Evolutionary conservation across 2,888 invertebrate genomes (phyloP).

Genomic region (Bombylius major): DNA sequence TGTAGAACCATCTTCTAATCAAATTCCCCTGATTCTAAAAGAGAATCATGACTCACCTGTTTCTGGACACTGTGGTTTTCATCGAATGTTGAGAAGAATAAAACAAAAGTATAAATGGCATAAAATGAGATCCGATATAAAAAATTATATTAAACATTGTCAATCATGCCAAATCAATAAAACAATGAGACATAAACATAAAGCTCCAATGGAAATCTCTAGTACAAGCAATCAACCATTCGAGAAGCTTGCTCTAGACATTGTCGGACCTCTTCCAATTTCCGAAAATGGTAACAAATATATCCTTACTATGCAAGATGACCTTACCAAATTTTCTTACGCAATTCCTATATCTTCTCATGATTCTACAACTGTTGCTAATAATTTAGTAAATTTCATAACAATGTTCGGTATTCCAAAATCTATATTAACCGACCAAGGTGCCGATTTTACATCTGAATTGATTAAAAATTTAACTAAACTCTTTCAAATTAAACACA

Average conservation of each 20-base stretch:
- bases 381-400: background rate
- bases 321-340: background rate
- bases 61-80: too few relatives aligned
- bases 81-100: too few relatives aligned
- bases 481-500: background rate
- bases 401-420: background rate
- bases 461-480: constrained; percentile 15
- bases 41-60: too few relatives aligned
- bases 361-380: constrained; percentile 23
- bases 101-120: too few relatives aligned
- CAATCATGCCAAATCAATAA: too few relatives aligned
- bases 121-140: too few relatives aligned
- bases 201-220: constrained; percentile 8
- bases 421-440: background rate
- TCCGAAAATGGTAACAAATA: background rate
- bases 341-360: constrained; percentile 15
- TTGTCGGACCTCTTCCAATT: background rate
- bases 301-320: background rate
- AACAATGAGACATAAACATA: background rate
- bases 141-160: too few relatives aligned
- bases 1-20: too few relatives aligned
- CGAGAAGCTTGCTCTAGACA: too few relatives aligned
- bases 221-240: too few relatives aligned
- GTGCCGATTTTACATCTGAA: background rate
- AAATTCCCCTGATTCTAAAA: too few relatives aligned